A percentile compares a stretch with the other conserved stretches of the same genome.
These are phyloP conservation scores for Peromyscus nudipes DNA, from an alignment of 2,797 vertebrate species.

Conservation along the genomic window DNA sequence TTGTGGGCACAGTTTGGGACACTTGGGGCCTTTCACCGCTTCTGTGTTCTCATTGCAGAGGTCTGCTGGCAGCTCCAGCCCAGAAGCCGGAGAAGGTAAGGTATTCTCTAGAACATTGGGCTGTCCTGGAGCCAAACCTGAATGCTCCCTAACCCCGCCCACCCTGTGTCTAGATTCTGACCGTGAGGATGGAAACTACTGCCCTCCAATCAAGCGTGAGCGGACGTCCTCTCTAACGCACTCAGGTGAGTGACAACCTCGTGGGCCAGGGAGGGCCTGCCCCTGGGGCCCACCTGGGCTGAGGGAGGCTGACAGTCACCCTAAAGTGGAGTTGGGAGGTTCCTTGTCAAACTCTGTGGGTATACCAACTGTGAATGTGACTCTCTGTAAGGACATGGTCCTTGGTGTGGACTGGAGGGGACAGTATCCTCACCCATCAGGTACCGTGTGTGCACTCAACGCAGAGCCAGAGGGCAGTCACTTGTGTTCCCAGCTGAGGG, in stretches of 20 bases:
- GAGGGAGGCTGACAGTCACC: neutral
- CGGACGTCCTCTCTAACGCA: conserved; percentile 96
- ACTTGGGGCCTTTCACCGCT: neutral
- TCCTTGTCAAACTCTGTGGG: neutral
- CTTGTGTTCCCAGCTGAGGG: neutral
- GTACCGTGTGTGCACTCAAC: too few relatives aligned
- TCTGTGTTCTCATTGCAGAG: conserved; percentile 91
- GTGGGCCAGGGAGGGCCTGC: neutral
- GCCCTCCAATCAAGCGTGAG: conserved; percentile 97
- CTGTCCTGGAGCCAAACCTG: neutral
- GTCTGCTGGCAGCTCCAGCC: conserved; percentile 97
- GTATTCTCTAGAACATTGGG: neutral
- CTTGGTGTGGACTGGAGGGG: neutral
- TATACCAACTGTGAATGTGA: neutral
- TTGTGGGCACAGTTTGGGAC: neutral
- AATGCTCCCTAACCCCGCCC: neutral
- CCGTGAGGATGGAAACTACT: conserved; percentile 95
- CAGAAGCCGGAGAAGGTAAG: conserved; percentile 98
- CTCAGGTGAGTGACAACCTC: conserved; percentile 90
- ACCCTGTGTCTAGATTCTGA: conserved; percentile 93
- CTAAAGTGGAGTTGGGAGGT: neutral
- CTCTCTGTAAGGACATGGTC: neutral
- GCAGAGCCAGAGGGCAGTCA: neutral
- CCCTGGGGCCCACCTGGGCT: neutral
- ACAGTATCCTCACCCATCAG: neutral